Conservation (phyloP, 1,140 invertebrate species). For the Hyphantria cunea region DNA sequence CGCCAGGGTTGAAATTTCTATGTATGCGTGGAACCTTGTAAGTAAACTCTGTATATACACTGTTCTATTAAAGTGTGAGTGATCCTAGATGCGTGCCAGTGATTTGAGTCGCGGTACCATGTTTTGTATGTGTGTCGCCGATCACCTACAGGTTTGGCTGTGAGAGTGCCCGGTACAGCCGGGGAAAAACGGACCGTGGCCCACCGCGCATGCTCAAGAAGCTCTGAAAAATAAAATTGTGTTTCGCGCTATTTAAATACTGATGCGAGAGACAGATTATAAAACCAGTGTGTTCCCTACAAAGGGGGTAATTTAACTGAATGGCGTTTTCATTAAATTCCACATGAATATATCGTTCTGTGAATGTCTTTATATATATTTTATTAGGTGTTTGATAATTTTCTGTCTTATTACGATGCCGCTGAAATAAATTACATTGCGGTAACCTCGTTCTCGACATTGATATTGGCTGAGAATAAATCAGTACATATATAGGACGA, state of each 20-base stretch:
- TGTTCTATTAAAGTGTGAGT: slow-evolving; percentile 44
- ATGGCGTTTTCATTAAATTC: slow-evolving; percentile 39
- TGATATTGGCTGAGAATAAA: slow-evolving; percentile 1
- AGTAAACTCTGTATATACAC: slow-evolving; percentile 38
- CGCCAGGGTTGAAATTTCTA: slow-evolving; percentile 47
- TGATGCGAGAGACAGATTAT: slow-evolving; percentile 49
- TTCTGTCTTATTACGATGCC: slow-evolving; percentile 1
- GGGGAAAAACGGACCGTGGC: slow-evolving; percentile 42
- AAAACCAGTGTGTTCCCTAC: slow-evolving; percentile 36
- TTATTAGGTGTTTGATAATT: slow-evolving; percentile 13
- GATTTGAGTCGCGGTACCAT: slow-evolving; percentile 50
- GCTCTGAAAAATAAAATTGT: slow-evolving; percentile 56
- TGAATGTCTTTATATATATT: slow-evolving; percentile 18
- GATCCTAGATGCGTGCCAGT: slow-evolving; percentile 50
- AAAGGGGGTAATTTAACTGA: slow-evolving; percentile 39
- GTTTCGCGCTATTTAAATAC: slow-evolving; percentile 63
- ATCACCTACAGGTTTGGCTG: slow-evolving; percentile 47
- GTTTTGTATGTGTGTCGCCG: slow-evolving; percentile 49
- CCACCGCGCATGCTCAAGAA: slow-evolving; percentile 52
- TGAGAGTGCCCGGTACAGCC: slow-evolving; percentile 44
- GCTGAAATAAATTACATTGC: slow-evolving; percentile 8
- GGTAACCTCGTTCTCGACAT: background rate
- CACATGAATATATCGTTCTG: slow-evolving; percentile 9
- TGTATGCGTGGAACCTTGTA: slow-evolving; percentile 50
- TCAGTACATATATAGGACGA: background rate